Base-by-base conservation (phyloP, 1,140 invertebrate species). In the Pseudoatta argentina region DNA sequence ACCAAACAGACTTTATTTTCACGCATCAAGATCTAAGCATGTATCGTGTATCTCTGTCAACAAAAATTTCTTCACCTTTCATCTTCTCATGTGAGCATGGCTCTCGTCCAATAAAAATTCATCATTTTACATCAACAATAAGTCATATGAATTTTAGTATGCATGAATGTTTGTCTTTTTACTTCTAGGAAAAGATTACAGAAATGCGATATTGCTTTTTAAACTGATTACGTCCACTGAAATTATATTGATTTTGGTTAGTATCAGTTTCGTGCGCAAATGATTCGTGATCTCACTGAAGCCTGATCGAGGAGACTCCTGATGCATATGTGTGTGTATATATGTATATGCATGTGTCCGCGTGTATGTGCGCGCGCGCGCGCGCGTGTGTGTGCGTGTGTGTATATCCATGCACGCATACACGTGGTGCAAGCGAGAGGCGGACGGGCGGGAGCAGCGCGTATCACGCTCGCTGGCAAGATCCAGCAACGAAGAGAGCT, bases 401-500 rank as follows among this genome's bases (percentile, higher is more conserved):
- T 64, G 27, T n/a, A 14, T 6, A 18, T 48, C 21, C 63, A 44
- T 21, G 48, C 66, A 75, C 39, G 16, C 64, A 75, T 34, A 57
- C 75, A 75, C n/a, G 44, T 51, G 51, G 21, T 16, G 30, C 55
- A 14, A 21, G 10, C 27, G 55, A 48, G 44, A 63, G 30, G n/a
- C 44, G 44, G 55, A 51, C 57, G 76, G 79, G 21, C 69, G 72
- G 69, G 57, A 53, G 66, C 67, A 51, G 53, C 59, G 67, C 79
- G 73, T 90, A 85, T 87, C 89, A 39, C 79, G 39, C 69, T 77
- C 67, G 24, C 69, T 77, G 75, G 53, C 87, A 87, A 92, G 91
- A 91, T 91, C 90, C 88, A 92, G 90, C 85, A 83, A 87, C 87
- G 91, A 91, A 91, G 89, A 89, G 77, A 86, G 87, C 87, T 88